Percentiles rank a stretch among this genome's conserved stretches.
Conservation (phyloP, 2,888 invertebrate species). For the Erpobdella octoculata region DNA sequence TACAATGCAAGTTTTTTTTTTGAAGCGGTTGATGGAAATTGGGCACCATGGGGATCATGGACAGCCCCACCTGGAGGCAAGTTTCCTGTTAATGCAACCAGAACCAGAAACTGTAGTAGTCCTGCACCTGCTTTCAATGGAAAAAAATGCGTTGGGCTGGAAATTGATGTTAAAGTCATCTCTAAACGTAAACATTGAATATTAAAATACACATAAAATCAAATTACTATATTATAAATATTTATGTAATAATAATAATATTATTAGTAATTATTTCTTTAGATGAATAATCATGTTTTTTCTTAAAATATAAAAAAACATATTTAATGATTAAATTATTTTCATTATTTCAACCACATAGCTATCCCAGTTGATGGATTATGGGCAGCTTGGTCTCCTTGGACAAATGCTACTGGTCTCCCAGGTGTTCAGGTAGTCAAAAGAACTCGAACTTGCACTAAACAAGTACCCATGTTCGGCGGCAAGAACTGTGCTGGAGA, state of each 20-base stretch:
- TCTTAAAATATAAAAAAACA: no score
- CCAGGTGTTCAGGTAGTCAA: conserved; percentile 26
- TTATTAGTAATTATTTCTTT: not conserved
- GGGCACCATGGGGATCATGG: conserved; percentile 33
- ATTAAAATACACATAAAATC: not conserved
- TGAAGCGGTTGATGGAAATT: conserved; percentile 30
- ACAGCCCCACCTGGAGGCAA: conserved; percentile 28
- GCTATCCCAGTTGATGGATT: conserved; percentile 27
- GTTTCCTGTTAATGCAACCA: conserved; percentile 31
- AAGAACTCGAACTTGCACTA: conserved; percentile 46
- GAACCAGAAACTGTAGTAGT: conserved; percentile 46
- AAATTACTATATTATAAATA: not conserved
- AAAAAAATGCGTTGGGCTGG: conserved; percentile 42
- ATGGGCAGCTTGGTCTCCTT: conserved; percentile 30
- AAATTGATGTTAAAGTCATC: conserved; percentile 35
- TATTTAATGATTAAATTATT: not conserved
- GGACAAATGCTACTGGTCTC: conserved; percentile 26
- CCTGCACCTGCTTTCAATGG: conserved; percentile 48
- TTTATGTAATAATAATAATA: not conserved
- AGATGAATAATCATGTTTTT: no score
- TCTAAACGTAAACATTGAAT: not conserved
- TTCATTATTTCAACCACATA: not conserved
- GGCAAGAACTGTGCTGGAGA: conserved; percentile 34
- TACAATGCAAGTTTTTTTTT: not conserved
- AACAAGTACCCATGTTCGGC: conserved; percentile 45